Conservation (phyloP, 2,797 vertebrate species). For the Heterohyrax brucei region DNA sequence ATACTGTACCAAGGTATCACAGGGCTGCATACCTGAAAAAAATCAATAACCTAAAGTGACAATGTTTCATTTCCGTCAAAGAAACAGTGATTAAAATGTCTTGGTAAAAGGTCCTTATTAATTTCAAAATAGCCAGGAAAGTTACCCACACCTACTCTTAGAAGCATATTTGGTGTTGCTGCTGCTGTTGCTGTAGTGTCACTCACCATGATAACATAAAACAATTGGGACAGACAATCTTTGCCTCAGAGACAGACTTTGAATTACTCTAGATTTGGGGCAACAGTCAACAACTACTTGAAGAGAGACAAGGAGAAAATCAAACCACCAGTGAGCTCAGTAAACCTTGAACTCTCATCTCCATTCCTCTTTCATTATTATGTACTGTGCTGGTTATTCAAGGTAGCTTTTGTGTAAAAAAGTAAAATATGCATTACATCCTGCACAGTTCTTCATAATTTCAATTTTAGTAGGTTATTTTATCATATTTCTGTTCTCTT, state of each 20-base stretch:
- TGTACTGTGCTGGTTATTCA: not conserved
- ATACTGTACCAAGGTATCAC: not conserved
- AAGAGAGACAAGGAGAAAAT: not conserved
- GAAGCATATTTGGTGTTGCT: not conserved
- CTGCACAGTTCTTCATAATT: slow-evolving; percentile 27
- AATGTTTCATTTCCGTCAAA: slow-evolving; percentile 47
- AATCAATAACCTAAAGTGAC: not conserved
- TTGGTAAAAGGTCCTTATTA: slow-evolving; percentile 23
- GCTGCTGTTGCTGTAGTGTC: not conserved
- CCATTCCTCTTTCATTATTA: not conserved
- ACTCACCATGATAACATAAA: not conserved
- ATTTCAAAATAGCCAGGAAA: slow-evolving; percentile 24
- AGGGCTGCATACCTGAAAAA: not conserved
- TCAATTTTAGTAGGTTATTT: slow-evolving; percentile 35
- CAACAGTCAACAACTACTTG: slow-evolving; percentile 13
- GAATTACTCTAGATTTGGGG: not conserved
- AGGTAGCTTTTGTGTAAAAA: not conserved
- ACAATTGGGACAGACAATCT: not conserved
- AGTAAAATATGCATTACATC: not conserved
- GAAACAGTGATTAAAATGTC: slow-evolving; percentile 21
- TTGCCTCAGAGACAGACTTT: not conserved
- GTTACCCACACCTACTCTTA: not conserved
- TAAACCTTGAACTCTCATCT: not conserved
- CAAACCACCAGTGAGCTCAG: not conserved
- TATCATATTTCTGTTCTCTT: not conserved